Percentiles rank a stretch among this genome's conserved stretches.
Conservation (phyloP, 2,797 vertebrate species). For the Heteromormyrus szaboi region DNA sequence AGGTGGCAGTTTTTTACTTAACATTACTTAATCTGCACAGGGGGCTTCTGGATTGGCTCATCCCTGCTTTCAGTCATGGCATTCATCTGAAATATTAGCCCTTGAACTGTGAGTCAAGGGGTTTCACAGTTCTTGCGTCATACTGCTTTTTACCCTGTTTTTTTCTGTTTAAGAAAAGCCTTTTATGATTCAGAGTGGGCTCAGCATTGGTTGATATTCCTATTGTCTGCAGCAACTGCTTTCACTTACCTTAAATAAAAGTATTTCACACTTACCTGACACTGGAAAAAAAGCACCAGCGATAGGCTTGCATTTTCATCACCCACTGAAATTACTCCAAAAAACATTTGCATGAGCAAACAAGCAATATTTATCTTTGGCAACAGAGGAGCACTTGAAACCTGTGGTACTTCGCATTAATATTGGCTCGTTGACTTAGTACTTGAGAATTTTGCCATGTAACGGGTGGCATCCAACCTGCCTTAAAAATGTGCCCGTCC, state of each 20-base stretch:
- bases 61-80: not conserved
- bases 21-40: not conserved
- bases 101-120: slow-evolving; percentile 1
- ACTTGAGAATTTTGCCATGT: not conserved
- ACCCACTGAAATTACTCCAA: slow-evolving; percentile 3
- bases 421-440: slow-evolving; percentile 18
- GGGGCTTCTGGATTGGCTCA: not conserved
- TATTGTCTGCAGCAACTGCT: not conserved
- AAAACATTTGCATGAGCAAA: slow-evolving; percentile 23
- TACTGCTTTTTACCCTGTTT: not conserved
- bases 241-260: not conserved
- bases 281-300: not conserved
- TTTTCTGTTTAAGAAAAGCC: not conserved
- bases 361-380: slow-evolving; percentile 4
- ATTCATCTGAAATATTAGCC: not conserved
- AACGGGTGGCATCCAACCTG: not conserved
- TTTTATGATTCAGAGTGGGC: not conserved
- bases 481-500: not conserved
- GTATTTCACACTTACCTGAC: slow-evolving; percentile 8
- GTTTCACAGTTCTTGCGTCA: not conserved
- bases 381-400: not conserved
- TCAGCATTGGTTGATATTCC: not conserved
- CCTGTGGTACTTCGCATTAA: slow-evolving; percentile 16
- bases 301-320: not conserved
- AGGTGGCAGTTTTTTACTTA: not conserved